These are phyloP conservation scores for Teleiodes luculella DNA, from an alignment of 2,888 invertebrate species.

Conservation along the genomic window DNA sequence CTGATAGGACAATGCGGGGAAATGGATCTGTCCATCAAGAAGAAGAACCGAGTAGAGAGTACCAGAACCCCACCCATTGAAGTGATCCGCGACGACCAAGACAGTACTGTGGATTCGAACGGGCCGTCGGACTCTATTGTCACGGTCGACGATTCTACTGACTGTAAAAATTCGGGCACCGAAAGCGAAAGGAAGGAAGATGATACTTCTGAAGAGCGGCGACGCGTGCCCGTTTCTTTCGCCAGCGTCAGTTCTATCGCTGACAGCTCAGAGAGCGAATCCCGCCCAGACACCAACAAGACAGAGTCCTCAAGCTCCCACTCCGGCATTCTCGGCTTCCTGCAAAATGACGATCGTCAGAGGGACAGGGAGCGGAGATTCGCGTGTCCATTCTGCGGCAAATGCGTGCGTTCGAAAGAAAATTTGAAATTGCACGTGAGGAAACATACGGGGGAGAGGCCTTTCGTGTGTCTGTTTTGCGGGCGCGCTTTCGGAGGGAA, in stretches of 20 bases:
- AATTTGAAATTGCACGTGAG: slow-evolving; percentile 92
- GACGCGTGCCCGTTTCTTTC: slow-evolving; percentile 69
- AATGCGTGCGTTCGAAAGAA: slow-evolving; percentile 93
- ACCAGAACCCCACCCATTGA: slow-evolving; percentile 71
- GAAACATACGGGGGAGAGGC: slow-evolving; percentile 91
- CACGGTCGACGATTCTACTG: slow-evolving; percentile 69
- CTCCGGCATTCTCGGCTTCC: slow-evolving; percentile 80
- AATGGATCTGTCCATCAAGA: slow-evolving; percentile 79
- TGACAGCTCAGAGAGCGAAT: slow-evolving; percentile 72
- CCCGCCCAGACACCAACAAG: slow-evolving; percentile 64
- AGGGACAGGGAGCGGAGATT: slow-evolving; percentile 86
- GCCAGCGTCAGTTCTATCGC: slow-evolving; percentile 76
- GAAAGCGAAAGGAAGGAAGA: slow-evolving; percentile 62
- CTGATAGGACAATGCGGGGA: slow-evolving; percentile 75
- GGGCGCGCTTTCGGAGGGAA: slow-evolving; percentile 93
- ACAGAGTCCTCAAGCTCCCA: slow-evolving; percentile 77
- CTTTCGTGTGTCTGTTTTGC: slow-evolving; percentile 94
- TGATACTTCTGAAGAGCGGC: slow-evolving; percentile 45
- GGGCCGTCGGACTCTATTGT: slow-evolving; percentile 70
- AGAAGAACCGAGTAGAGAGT: slow-evolving; percentile 56
- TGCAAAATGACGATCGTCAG: slow-evolving; percentile 77
- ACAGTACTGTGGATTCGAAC: slow-evolving; percentile 86
- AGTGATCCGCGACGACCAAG: slow-evolving; percentile 80
- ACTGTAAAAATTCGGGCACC: slow-evolving; percentile 63
- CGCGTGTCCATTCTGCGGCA: slow-evolving; percentile 93